Evolutionary conservation across 2,113 vertebrate species (phyloP), one percentile per base, ranked within the genome.

Genomic region (Excalfactoria chinensis): DNA sequence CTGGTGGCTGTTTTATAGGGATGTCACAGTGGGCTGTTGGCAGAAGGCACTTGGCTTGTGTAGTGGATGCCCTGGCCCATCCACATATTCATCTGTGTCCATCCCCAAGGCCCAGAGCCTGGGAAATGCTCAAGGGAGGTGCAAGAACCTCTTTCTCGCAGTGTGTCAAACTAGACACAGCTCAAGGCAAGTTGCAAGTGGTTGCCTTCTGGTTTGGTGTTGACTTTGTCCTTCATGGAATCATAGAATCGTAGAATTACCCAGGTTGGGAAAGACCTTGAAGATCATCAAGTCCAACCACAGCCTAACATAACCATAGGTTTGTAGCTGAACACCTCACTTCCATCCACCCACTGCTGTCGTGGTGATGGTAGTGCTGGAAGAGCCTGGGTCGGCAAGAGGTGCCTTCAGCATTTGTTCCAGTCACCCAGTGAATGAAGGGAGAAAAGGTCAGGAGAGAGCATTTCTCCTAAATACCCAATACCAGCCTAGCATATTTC

Each of bases 151-250:
- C 40, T 64, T 26, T 28, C 26, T 64, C 11, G 26, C 62, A 13
- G 1, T 0, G 32, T 18, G 1, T 1, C 8, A 30, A 5, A 3
- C 34, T 4, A 46, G 7, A 0, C 19, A 2, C 48, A 5, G 73
- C 9, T 0, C 0, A 6, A 53, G 34, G 23, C 2, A 4, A 4
- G 49, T 11, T 41, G 1, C 10, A 23, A 19, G 23, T 9, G 40
- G 3, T 20, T 7, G 3, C 15, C 34, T 10, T 22, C 17, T 34
- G 44, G 4, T 10, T 15, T 2, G 7, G 46, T 2, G 0, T 7
- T 11, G 8, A 26, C 4, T 32, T 63, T n/a, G 35, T 25, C 53
- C 64, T 10, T 32, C 0, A 5, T n/a, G n/a, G n/a, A n/a, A n/a
- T n/a, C n/a, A n/a, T n/a, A n/a, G n/a, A n/a, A n/a, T n/a, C n/a